Conservation (phyloP, 1,140 invertebrate species). For the Scylla paramamosain region DNA sequence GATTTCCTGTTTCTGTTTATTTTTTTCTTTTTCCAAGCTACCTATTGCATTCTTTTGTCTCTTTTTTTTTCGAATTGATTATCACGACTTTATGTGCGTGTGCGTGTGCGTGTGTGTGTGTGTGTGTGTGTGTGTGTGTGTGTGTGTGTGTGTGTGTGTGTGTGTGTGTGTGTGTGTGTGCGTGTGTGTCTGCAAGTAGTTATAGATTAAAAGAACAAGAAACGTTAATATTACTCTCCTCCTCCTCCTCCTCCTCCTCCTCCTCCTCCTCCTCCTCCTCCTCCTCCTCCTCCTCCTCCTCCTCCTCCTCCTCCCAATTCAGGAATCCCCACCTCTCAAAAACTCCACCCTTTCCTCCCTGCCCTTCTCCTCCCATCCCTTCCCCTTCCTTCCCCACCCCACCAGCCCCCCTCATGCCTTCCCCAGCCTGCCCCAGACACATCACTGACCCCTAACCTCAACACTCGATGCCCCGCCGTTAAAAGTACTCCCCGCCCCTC, state of each 20-base stretch:
- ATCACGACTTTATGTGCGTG: background rate
- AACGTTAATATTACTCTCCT: background rate
- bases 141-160: background rate
- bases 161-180: constrained; percentile 30
- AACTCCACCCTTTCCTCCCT: background rate
- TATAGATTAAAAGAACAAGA: background rate
- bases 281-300: background rate
- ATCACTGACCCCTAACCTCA: background rate
- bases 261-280: background rate
- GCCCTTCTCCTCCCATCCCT: background rate
- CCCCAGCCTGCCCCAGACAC: too few species aligned
- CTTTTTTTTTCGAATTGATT: too few species aligned
- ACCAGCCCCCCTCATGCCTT: background rate
- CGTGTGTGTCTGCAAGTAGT: background rate
- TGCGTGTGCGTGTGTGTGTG: constrained; percentile 37
- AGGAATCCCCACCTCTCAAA: too few species aligned
- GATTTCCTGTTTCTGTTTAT: background rate
- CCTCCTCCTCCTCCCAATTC: background rate
- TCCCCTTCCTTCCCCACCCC: background rate
- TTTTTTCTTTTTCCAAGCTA: background rate
- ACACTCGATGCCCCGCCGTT: background rate
- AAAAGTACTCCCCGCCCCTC: background rate
- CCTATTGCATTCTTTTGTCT: background rate
- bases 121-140: constrained; percentile 42
- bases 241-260: background rate